Conservation (phyloP, 2,113 vertebrate genomes). For the Geococcyx californianus region DNA sequence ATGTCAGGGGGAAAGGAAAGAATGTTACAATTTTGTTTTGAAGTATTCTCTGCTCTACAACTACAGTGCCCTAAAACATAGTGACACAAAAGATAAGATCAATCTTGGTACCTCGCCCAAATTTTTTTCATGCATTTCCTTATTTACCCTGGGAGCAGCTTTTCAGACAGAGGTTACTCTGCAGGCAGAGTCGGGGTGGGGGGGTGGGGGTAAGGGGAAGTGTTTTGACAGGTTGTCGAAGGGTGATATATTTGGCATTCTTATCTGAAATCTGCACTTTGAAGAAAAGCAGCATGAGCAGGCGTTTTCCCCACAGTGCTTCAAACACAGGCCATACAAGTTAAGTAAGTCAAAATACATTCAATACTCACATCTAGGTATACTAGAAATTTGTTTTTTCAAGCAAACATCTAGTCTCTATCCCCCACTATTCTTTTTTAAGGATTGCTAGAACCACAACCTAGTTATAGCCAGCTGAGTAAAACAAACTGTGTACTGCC, state of each 20-base stretch:
- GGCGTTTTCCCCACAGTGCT: neutral
- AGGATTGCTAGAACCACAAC: neutral
- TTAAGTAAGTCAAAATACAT: neutral
- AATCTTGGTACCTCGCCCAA: conserved; percentile 32
- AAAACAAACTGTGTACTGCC: conserved; percentile 1
- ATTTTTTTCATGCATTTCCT: conserved; percentile 66
- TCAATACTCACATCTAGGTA: neutral
- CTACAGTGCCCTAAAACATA: conserved; percentile 26
- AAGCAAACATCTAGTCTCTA: neutral
- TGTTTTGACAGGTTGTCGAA: conserved; percentile 7
- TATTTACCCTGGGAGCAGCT: conserved; percentile 50
- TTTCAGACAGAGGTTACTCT: conserved; percentile 31
- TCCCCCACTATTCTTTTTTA: neutral
- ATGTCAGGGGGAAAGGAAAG: neutral
- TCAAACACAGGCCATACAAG: neutral
- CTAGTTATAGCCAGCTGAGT: neutral
- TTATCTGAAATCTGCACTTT: neutral
- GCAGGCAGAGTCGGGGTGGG: neutral
- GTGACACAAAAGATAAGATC: conserved; percentile 42
- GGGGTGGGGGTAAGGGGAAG: no score
- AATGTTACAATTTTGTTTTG: neutral
- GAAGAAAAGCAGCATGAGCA: neutral
- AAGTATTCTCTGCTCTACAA: neutral
- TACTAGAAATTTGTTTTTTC: neutral
- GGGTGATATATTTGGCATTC: neutral